Evolutionary conservation across 2,888 invertebrate genomes (phyloP), one percentile per base, ranked within the genome.

Genomic region (Oscheius sp.): DNA sequence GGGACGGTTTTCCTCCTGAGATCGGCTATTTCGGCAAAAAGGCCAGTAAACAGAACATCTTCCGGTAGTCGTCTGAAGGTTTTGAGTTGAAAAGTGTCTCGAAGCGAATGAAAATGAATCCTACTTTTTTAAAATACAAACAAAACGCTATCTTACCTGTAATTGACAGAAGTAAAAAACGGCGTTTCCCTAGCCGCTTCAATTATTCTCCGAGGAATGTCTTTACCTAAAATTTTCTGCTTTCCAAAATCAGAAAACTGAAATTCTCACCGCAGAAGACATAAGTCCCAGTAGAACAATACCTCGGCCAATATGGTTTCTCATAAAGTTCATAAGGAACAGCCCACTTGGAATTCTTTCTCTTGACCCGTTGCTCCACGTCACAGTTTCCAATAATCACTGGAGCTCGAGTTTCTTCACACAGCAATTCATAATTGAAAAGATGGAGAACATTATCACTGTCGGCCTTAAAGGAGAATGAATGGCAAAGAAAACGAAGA

Each of bases 1-100:
- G 52, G 70, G 41, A 78, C 71, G 55, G 76, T 76, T 43, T 74
- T 73, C 9, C 80, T 66, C 43, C 66, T 29, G 45, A 78, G 71
- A 2, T 74, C 76, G 2, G 78, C 76, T 0, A 49, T 64, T 43
- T 79, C 77, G 12, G 81, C 77, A 0, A 81, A 74, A 29, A 82
- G 76, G 18, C 82, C 82, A 1, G 76, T 82, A 71, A 80, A 74
- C 1, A 82, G 64, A 43, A 80, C 80, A 63, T 82, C 82, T 75
- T 82, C 81, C 0, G 81, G 76, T 2, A 80, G 72, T 43, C 74
- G 74, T 69, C 78, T 75, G 71, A 61, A 75, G 13, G 6, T 29
- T 2, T 16, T 68, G 9, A 13, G 29, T 2, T 2, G 21, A 56
- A 46, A 18, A 23, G 9, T n/a, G 18, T n/a, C n/a, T n/a, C n/a